Percentiles rank a stretch among this genome's conserved stretches.
Conservation (phyloP, 2,888 invertebrate species). For the Heteromyza rotundicornis region DNA sequence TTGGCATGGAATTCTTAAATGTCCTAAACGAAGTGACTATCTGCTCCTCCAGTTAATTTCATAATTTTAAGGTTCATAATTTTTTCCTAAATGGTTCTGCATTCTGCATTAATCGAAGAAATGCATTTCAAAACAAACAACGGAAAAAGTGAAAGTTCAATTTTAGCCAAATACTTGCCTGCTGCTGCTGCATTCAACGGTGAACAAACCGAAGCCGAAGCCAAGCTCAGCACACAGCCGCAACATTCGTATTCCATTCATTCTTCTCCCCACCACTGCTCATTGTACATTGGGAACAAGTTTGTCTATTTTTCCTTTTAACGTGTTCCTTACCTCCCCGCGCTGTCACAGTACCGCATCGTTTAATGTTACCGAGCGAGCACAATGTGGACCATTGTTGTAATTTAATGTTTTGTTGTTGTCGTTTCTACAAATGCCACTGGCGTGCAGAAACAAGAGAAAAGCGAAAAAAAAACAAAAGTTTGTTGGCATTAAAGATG, state of each 20-base stretch:
- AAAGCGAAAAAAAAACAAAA: background rate
- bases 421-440: background rate
- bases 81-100: too few relatives aligned
- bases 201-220: background rate
- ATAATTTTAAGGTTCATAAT: too few relatives aligned
- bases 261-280: too few relatives aligned
- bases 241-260: constrained; percentile 7
- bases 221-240: background rate
- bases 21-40: too few relatives aligned
- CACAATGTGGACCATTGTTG: constrained; percentile 2
- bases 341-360: background rate
- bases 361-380: background rate
- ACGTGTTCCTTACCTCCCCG: background rate
- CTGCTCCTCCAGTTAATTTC: too few relatives aligned
- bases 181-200: constrained; percentile 23
- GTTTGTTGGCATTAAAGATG: background rate
- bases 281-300: constrained; percentile 14
- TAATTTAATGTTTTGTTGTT: background rate
- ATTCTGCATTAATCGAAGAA: constrained; percentile 11
- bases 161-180: constrained; percentile 42
- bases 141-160: constrained; percentile 51
- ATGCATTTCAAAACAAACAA: constrained; percentile 29
- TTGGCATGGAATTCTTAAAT: too few relatives aligned
- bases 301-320: constrained; percentile 9
- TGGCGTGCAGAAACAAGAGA: background rate